Evolutionary conservation across 2,888 invertebrate species (phyloP).

Genomic region (Leistus spinibarbis): DNA sequence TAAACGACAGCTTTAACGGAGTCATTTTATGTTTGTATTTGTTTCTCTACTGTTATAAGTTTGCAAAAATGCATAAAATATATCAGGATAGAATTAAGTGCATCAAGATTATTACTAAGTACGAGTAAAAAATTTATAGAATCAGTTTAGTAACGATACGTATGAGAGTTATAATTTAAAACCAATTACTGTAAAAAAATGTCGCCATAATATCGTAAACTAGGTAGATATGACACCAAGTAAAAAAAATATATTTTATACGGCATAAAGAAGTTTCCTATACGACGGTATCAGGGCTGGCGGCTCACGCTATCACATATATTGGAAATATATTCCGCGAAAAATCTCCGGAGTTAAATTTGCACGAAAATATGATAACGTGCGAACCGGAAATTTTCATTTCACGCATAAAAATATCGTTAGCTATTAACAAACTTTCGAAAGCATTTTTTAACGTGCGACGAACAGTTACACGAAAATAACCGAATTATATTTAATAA

Average conservation of each 20-base stretch:
- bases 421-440: background rate
- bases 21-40: background rate
- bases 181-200: background rate
- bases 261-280: constrained; percentile 35
- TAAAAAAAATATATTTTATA: constrained; percentile 10
- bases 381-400: constrained; percentile 30
- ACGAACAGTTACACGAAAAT: too few relatives aligned
- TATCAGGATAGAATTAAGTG: too few relatives aligned
- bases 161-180: background rate
- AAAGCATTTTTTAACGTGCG: background rate
- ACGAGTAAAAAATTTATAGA: too few relatives aligned
- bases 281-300: constrained; percentile 16
- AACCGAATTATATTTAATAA: too few relatives aligned
- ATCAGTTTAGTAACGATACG: too few relatives aligned
- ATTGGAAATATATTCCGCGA: constrained; percentile 37
- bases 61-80: too few relatives aligned
- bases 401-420: constrained; percentile 25
- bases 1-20: too few relatives aligned
- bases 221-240: background rate
- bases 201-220: background rate
- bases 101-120: too few relatives aligned
- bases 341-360: constrained; percentile 36
- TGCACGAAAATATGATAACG: constrained; percentile 34
- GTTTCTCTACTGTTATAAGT: too few relatives aligned
- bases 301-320: constrained; percentile 26